phyloP scores from a whole-genome alignment of 2,888 invertebrate species.

The Andrena minutula region DNA sequence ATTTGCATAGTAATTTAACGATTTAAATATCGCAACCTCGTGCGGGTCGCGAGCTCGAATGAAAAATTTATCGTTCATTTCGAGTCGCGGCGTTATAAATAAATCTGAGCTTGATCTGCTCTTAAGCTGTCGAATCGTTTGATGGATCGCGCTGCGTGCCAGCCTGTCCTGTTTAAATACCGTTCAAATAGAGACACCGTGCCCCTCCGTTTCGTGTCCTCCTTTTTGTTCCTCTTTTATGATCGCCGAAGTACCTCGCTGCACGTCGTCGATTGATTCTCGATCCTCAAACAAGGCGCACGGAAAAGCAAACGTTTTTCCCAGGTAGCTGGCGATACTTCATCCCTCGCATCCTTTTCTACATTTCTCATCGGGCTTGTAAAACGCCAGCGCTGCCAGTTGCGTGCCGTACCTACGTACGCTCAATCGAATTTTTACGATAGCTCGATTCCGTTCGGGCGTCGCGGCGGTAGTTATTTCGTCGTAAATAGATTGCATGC shows the following conservation, averaged over 20 bases:
- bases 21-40: conserved; percentile 39
- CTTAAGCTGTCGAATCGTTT: conserved; percentile 69
- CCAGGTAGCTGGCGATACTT: neutral
- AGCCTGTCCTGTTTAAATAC: conserved; percentile 54
- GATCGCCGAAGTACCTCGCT: neutral
- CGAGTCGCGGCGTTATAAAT: conserved; percentile 68
- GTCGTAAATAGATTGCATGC: conserved; percentile 60
- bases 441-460: conserved; percentile 1
- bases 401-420: neutral
- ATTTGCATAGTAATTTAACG: conserved; percentile 44
- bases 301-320: neutral
- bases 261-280: conserved; percentile 34
- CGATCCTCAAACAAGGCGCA: conserved; percentile 14
- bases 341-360: neutral
- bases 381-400: neutral
- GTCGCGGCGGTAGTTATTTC: conserved; percentile 37
- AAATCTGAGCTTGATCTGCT: conserved; percentile 68
- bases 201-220: conserved; percentile 22
- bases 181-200: conserved; percentile 51
- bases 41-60: conserved; percentile 30
- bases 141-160: conserved; percentile 58
- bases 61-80: conserved; percentile 66
- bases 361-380: neutral
- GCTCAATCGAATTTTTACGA: conserved; percentile 30
- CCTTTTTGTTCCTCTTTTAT: neutral